A percentile compares a stretch with the other conserved stretches of the same genome.
These are phyloP conservation scores for Cheilosia soror DNA, from an alignment of 2,888 invertebrate genomes.

Conservation along the genomic window DNA sequence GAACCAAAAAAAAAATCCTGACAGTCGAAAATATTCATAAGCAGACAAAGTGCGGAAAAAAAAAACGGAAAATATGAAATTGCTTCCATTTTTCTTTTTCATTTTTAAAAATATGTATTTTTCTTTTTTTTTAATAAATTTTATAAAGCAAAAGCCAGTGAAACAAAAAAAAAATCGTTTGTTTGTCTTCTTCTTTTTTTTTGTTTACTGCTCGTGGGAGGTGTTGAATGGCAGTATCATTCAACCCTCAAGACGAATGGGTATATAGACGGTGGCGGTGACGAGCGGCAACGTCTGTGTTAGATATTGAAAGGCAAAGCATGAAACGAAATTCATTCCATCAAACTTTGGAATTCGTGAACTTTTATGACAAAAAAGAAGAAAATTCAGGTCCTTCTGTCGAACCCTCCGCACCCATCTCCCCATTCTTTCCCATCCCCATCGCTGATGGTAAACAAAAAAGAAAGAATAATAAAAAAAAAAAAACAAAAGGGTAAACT, in stretches of 20 bases:
- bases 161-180: background rate
- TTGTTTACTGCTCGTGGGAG: slow-evolving; percentile 4
- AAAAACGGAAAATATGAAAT: slow-evolving; percentile 9
- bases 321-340: slow-evolving; percentile 32
- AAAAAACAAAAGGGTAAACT: background rate
- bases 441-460: background rate
- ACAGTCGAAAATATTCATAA: slow-evolving; percentile 46
- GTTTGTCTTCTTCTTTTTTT: background rate
- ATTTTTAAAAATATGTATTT: background rate
- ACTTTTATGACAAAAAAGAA: slow-evolving; percentile 40
- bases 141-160: slow-evolving; percentile 14
- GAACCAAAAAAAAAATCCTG: slow-evolving; percentile 18
- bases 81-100: slow-evolving; percentile 1
- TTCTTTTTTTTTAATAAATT: slow-evolving; percentile 36
- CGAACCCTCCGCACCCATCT: too few species aligned
- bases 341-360: slow-evolving; percentile 29
- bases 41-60: slow-evolving; percentile 27
- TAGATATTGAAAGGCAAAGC: slow-evolving; percentile 27
- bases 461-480: slow-evolving; percentile 19
- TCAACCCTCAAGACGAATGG: background rate
- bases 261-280: background rate
- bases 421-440: background rate
- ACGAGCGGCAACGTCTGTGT: background rate
- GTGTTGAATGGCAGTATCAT: slow-evolving; percentile 5
- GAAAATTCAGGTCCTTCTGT: slow-evolving; percentile 22